Evolutionary conservation across 2,113 vertebrate genomes (phyloP), one percentile per base, ranked within the genome.

Genomic region (Chloroceryle aenea): DNA sequence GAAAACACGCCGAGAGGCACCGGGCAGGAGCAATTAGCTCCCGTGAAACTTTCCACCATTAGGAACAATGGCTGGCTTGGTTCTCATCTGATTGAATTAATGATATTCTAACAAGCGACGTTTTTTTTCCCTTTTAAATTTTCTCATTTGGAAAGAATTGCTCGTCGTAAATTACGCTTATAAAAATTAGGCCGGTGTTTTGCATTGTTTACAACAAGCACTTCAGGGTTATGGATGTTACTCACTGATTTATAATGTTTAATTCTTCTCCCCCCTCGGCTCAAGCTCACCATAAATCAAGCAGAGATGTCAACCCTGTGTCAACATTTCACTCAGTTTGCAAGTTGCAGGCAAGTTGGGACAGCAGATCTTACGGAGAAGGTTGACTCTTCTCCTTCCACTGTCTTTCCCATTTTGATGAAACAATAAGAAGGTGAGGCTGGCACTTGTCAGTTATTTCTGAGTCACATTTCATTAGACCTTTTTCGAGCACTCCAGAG

Each of bases 391-490:
- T 92, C 90, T 95, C 88, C 95, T 93, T 95, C 80, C 80, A 20
- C 71, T 67, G 87, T 80, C 86, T 93, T 90, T 97, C 90, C 96
- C 94, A 83, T 97, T 97, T 97, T 91, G 90, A 96, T 88, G 94
- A 98, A 97, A 98, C 97, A 98, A 97, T 98, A 88, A 95, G 94
- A 98, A 98, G 98, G 98, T 98, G 97, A 98, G 98, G 98, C 96
- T 97, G 95, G 97, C 95, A 93, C 92, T 97, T 95, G 96, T 95
- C 97, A 98, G 97, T 93, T 96, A 95, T 95, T 98, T 96, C 96
- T 98, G 98, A 98, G 96, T 98, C 98, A 98, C 89, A 87, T 94
- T 97, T 96, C 93, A 93, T 97, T 97, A 97, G 96, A 92, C 76
- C 83, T 93, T 97, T 94, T 97, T 79, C 85, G 97, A 97, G 96